Evolutionary conservation across 2,113 vertebrate genomes (phyloP).

Genomic region (Syngnathus floridae): DNA sequence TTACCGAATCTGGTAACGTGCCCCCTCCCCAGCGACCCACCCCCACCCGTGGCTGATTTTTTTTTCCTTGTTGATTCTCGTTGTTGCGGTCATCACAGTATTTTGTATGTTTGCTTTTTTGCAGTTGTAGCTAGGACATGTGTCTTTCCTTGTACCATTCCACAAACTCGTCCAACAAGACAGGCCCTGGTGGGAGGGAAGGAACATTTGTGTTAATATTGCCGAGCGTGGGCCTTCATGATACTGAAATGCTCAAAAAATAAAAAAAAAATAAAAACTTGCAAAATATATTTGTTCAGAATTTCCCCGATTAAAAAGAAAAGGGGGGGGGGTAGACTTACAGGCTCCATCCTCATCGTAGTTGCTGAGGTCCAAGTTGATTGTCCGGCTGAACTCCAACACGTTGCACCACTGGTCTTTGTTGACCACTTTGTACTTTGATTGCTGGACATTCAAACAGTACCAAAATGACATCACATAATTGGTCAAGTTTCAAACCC

Average conservation of each 20-base stretch:
- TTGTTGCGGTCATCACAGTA: constrained; percentile 64
- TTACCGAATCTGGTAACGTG: constrained; percentile 67
- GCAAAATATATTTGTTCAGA: too few relatives aligned
- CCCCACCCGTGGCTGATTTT: constrained; percentile 52
- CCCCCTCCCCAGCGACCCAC: constrained; percentile 45
- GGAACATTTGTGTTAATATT: not conserved
- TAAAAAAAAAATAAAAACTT: too few relatives aligned
- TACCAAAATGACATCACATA: not conserved
- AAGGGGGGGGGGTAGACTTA: constrained; percentile 66
- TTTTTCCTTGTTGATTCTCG: constrained; percentile 59
- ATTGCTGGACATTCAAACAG: constrained; percentile 76
- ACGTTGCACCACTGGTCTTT: constrained; percentile 99
- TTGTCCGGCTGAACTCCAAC: constrained; percentile 98
- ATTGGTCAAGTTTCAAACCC: not conserved
- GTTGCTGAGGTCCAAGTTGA: constrained; percentile 98
- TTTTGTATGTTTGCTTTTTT: constrained; percentile 26
- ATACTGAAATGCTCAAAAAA: too few relatives aligned
- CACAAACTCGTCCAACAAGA: constrained; percentile 99
- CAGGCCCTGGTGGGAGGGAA: constrained; percentile 79
- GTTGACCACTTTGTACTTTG: constrained; percentile 99
- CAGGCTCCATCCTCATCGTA: constrained; percentile 98
- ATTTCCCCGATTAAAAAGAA: too few relatives aligned
- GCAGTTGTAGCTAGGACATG: constrained; percentile 80
- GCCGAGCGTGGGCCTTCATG: not conserved
- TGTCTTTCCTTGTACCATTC: constrained; percentile 99